Base-by-base conservation (phyloP, 2,797 vertebrate genomes). In the Paratrypauchen microcephalus region DNA sequence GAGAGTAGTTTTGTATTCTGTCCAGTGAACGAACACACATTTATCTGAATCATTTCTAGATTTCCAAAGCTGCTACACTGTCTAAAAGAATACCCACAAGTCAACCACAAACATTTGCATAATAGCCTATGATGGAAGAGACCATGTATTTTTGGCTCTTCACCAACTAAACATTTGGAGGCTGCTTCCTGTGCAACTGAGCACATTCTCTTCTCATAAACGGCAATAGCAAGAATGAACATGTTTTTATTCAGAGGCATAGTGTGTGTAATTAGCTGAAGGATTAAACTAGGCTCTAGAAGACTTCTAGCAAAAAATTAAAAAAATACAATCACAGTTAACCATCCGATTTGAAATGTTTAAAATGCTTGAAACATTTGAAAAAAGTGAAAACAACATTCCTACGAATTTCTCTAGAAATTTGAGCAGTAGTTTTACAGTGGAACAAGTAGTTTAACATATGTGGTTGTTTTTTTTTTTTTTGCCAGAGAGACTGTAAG, bases 161-260 rank as follows among this genome's bases (percentile, higher is more conserved):
- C 72, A 52, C 55, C 2, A 54, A n/a, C 15, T 47, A 18, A 16
- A 19, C 16, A 16, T 0, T 6, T 52, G 60, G 5, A 12, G 2
- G 48, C 47, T n/a, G 1, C 64, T 73, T 66, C 70, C 47, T 69
- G 59, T 57, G 6, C 9, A 13, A 19, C 24, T 36, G 19, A 7
- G 56, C 68, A 19, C 56, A 41, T 19, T 28, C 24, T 26, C 5
- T 32, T 62, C 47, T 19, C 23, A 50, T 47, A 32, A 75, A 30
- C 7, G 45, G 47, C 32, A 5, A 26, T 16, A 28, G 52, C 52
- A 69, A 23, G 70, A 73, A 71, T 18, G 36, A 69, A 79, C 73
- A 21, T 23, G 75, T 69, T 72, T 66, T 36, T n/a, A 24, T 32
- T 48, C 2, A 47, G 0, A 21, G 1, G 1, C n/a, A 39, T 23